These are phyloP conservation scores for Arremon aurantiirostris DNA, from an alignment of 2,797 vertebrate species.

Conservation along the genomic window DNA sequence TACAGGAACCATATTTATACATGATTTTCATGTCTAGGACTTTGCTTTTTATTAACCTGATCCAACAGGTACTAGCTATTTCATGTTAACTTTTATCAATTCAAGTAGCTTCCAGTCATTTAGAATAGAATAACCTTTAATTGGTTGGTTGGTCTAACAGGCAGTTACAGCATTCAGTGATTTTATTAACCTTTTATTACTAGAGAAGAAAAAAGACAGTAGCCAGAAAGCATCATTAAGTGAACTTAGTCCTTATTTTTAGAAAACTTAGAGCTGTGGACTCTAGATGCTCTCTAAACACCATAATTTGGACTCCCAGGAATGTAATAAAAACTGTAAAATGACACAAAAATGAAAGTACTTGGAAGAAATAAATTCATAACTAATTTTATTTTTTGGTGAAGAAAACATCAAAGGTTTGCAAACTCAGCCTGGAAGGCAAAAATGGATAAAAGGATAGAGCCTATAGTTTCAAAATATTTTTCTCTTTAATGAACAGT, in stretches of 20 bases:
- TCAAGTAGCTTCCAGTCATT: slow-evolving; percentile 41
- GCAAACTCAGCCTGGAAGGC: slow-evolving; percentile 50
- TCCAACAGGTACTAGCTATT: not conserved
- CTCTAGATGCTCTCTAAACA: slow-evolving; percentile 41
- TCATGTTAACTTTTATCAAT: slow-evolving; percentile 38
- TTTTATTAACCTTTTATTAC: slow-evolving; percentile 63
- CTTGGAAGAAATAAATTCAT: slow-evolving; percentile 58
- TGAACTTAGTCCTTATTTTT: slow-evolving; percentile 25
- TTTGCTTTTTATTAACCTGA: not conserved
- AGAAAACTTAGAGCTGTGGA: slow-evolving; percentile 27
- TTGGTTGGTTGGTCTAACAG: slow-evolving; percentile 37
- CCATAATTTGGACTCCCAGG: slow-evolving; percentile 30
- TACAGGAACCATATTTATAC: not conserved
- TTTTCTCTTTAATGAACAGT: slow-evolving; percentile 62
- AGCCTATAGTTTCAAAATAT: slow-evolving; percentile 63
- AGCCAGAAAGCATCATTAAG: slow-evolving; percentile 34
- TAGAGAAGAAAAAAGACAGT: slow-evolving; percentile 7
- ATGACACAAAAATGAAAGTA: slow-evolving; percentile 62
- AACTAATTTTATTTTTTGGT: slow-evolving; percentile 48
- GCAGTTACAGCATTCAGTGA: slow-evolving; percentile 47
- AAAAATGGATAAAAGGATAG: slow-evolving; percentile 45
- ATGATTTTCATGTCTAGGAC: not conserved
- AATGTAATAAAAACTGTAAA: slow-evolving; percentile 61
- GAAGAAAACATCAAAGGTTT: slow-evolving; percentile 62
- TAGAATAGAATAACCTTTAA: slow-evolving; percentile 62